These are phyloP conservation scores for Catostylus mosaicus DNA, from an alignment of 30 jellyfish, hydroid and myxozoan species.

Conservation along the genomic window DNA sequence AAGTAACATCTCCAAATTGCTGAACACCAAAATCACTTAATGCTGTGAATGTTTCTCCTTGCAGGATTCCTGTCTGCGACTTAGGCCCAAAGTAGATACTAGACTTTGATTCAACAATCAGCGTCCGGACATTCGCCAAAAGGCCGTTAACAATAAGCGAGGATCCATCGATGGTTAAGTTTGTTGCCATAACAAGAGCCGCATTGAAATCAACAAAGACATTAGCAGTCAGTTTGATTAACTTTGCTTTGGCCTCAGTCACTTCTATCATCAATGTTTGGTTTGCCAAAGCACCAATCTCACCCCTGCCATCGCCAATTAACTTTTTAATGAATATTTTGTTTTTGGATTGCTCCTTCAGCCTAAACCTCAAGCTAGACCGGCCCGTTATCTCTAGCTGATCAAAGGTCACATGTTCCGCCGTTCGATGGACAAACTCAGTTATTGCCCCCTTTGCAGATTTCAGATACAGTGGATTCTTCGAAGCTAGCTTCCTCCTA, in stretches of 20 bases:
- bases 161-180: conserved; percentile 56
- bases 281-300: conserved; percentile 62
- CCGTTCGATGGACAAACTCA: conserved; percentile 12
- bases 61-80: conserved; percentile 63
- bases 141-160: conserved; percentile 45
- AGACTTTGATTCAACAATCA: conserved; percentile 59
- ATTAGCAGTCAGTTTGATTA: conserved; percentile 57
- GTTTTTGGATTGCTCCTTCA: background rate
- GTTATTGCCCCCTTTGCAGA: conserved; percentile 26
- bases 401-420: conserved; percentile 19
- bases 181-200: conserved; percentile 58
- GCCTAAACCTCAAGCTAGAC: conserved; percentile 43
- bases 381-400: conserved; percentile 52
- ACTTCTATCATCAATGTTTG: conserved; percentile 72
- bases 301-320: conserved; percentile 71
- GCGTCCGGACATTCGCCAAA: conserved; percentile 60
- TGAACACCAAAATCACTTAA: conserved; percentile 53
- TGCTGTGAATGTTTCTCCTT: conserved; percentile 19
- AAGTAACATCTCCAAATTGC: conserved; percentile 58
- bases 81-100: conserved; percentile 56
- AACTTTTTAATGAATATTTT: conserved; percentile 44
- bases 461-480: conserved; percentile 16
- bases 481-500: conserved; percentile 27
- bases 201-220: conserved; percentile 59
- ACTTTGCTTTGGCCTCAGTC: conserved; percentile 54